A percentile compares a stretch with the other conserved stretches of the same genome.
Conservation (phyloP, 2,797 vertebrate genomes). For the Aldrovandia affinis region DNA sequence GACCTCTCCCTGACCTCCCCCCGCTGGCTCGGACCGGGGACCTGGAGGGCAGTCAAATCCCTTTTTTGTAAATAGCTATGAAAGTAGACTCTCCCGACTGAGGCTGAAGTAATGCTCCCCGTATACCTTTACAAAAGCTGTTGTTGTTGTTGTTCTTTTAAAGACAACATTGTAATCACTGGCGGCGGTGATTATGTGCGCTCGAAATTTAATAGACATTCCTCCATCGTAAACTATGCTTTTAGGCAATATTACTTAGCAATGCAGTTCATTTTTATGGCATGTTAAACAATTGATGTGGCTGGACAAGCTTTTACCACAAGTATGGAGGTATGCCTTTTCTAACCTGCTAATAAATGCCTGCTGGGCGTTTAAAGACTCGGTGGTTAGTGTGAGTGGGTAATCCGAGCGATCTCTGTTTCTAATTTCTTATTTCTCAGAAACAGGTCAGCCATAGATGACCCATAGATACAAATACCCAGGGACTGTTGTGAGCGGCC, state of each 20-base stretch:
- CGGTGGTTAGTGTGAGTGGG: background rate
- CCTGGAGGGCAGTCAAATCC: background rate
- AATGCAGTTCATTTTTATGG: background rate
- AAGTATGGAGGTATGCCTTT: background rate
- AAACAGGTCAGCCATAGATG: background rate
- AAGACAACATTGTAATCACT: background rate
- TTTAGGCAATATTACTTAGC: background rate
- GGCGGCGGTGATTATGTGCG: background rate
- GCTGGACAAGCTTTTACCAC: background rate
- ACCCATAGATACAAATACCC: background rate
- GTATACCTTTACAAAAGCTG: background rate
- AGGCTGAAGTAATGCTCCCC: background rate
- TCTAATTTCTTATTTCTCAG: background rate
- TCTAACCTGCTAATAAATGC: background rate
- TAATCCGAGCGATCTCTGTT: background rate
- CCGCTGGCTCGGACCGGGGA: background rate
- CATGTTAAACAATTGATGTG: background rate
- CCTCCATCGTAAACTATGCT: background rate
- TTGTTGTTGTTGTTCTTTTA: background rate
- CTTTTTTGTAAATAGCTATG: constrained; percentile 1
- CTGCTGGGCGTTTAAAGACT: background rate
- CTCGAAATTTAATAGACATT: background rate
- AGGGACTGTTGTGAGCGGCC: background rate
- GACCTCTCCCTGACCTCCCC: constrained; percentile 9
- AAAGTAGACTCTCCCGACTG: background rate